Percentiles rank a stretch among this genome's conserved stretches.
phyloP scores from a whole-genome alignment of 2,113 vertebrate species.

The Hippoglossus stenolepis region DNA sequence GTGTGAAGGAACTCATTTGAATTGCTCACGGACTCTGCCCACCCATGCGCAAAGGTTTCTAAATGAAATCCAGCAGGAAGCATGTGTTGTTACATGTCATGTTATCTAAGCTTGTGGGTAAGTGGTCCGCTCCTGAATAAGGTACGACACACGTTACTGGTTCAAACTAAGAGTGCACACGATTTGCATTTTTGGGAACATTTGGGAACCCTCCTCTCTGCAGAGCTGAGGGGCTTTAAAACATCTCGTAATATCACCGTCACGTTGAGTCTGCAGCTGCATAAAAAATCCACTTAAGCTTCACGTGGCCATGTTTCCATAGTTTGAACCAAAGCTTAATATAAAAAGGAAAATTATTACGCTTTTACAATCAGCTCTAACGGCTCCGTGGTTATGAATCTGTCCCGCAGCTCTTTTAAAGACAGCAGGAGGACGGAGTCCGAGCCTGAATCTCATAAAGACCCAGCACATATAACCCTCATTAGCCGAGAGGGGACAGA shows the following conservation, averaged over 20 bases:
- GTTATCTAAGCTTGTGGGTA: conserved; percentile 27
- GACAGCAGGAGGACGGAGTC: background rate
- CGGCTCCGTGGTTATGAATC: background rate
- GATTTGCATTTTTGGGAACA: background rate
- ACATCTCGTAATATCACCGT: conserved; percentile 11
- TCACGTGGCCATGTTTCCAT: background rate
- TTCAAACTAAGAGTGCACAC: background rate
- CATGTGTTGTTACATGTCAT: conserved; percentile 2
- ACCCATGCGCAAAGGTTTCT: conserved; percentile 19
- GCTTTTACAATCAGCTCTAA: background rate
- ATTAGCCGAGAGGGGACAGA: conserved; percentile 38
- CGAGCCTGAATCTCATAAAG: conserved; percentile 10
- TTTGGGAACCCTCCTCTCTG: background rate
- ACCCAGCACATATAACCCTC: conserved; percentile 16
- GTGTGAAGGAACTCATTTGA: conserved; percentile 61
- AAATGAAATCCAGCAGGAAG: conserved; percentile 41
- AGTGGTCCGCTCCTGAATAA: background rate
- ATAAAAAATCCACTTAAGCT: background rate
- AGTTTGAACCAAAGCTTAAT: conserved; percentile 17
- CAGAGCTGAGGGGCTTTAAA: background rate
- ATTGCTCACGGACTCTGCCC: conserved; percentile 26
- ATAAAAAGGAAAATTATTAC: conserved; percentile 3
- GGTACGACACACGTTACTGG: background rate
- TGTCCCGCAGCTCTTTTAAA: conserved; percentile 18
- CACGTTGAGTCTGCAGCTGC: background rate